Conservation (phyloP, 2,797 vertebrate genomes). For the Sternotherus odoratus region DNA sequence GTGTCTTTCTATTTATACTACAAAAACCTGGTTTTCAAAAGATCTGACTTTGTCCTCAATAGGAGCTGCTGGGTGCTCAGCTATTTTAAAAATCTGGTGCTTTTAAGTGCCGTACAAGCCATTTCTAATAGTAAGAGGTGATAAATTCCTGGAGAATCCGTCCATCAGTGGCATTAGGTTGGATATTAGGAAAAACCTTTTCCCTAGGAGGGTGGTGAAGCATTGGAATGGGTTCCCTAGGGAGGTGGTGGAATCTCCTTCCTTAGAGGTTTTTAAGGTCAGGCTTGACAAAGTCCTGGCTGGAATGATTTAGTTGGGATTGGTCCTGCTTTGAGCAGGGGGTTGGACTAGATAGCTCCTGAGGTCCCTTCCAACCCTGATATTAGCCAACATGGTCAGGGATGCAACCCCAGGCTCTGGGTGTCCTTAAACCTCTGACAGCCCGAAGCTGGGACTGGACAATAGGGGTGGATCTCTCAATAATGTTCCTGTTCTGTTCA, state of each 20-base stretch:
- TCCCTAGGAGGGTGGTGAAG: too few relatives aligned
- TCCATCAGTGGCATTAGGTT: neutral
- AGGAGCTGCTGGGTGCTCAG: neutral
- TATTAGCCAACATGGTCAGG: neutral
- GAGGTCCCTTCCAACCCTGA: too few relatives aligned
- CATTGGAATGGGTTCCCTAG: too few relatives aligned
- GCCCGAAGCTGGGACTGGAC: neutral
- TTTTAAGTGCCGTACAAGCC: neutral
- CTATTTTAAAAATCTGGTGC: neutral
- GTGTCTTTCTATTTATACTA: neutral
- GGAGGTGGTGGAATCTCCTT: too few relatives aligned
- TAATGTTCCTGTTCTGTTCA: neutral
- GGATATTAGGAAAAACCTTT: too few relatives aligned
- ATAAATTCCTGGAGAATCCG: neutral
- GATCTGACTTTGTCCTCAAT: neutral
- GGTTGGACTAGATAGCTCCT: too few relatives aligned
- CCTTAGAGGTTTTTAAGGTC: too few relatives aligned
- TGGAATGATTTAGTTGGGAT: too few relatives aligned
- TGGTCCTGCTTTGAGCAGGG: too few relatives aligned
- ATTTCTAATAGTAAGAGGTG: neutral
- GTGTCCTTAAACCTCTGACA: neutral
- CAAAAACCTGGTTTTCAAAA: neutral
- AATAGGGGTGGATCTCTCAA: neutral
- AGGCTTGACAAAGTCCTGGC: too few relatives aligned
- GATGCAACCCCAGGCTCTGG: neutral